phyloP scores from a whole-genome alignment of 2,888 invertebrate species.

The Rhaphigaster nebulosa region DNA sequence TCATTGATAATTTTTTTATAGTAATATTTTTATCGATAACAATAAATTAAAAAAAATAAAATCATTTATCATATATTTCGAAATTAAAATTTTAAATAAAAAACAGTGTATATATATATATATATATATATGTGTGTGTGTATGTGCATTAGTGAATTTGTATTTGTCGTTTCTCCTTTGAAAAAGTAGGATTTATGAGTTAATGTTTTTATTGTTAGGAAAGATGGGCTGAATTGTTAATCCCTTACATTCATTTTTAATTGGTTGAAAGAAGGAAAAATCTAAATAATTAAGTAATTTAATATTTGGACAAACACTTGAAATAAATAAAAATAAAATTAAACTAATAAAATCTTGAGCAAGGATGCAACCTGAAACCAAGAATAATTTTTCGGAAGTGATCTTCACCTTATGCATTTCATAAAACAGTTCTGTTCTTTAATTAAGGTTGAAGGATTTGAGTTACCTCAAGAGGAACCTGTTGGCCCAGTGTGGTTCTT shows the following conservation, averaged over 20 bases:
- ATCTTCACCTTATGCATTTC: background rate
- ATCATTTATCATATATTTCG: too few species aligned
- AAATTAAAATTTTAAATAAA: too few species aligned
- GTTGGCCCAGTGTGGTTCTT: background rate
- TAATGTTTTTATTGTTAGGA: too few species aligned
- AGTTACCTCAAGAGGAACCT: constrained; percentile 6
- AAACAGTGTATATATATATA: too few species aligned
- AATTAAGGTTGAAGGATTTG: background rate
- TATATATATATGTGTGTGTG: too few species aligned
- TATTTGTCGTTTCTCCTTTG: too few species aligned
- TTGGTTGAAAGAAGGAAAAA: background rate
- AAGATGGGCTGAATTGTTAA: too few species aligned
- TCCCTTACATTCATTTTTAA: background rate
- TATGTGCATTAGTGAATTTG: too few species aligned
- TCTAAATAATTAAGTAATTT: background rate
- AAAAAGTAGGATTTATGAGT: too few species aligned
- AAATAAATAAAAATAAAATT: too few species aligned
- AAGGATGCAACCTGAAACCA: background rate
- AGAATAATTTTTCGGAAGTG: background rate
- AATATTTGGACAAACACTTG: background rate
- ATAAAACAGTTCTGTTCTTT: background rate
- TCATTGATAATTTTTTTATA: too few species aligned
- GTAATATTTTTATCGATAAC: background rate
- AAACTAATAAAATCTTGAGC: background rate
- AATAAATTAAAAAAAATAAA: too few species aligned